These are phyloP conservation scores for Danio aesculapii DNA, from an alignment of 2,797 vertebrate genomes.

Conservation along the genomic window DNA sequence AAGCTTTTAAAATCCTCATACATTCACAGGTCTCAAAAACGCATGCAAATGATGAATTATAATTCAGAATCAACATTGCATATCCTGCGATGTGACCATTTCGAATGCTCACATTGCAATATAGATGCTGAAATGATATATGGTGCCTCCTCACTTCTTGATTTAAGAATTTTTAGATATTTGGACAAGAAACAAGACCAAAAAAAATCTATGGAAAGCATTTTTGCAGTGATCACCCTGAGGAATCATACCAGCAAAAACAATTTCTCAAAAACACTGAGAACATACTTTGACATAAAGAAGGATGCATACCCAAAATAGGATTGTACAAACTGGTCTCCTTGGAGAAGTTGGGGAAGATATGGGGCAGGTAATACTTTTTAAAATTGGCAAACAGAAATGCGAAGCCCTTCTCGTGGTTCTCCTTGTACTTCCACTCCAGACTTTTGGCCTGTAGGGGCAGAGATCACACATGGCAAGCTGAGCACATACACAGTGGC, in stretches of 20 bases:
- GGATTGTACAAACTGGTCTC: slow-evolving; percentile 96
- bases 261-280: background rate
- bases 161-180: too few relatives aligned
- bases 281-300: background rate
- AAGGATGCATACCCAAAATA: slow-evolving; percentile 86
- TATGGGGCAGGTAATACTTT: slow-evolving; percentile 98
- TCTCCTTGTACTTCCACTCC: slow-evolving; percentile 98
- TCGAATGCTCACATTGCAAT: too few relatives aligned
- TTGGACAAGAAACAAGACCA: too few relatives aligned
- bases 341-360: slow-evolving; percentile 97
- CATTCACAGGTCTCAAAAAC: too few relatives aligned
- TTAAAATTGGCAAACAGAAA: slow-evolving; percentile 98
- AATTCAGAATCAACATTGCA: too few relatives aligned
- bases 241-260: slow-evolving; percentile 45
- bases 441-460: slow-evolving; percentile 92
- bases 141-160: too few relatives aligned
- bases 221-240: background rate
- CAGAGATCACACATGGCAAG: slow-evolving; percentile 27
- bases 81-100: too few relatives aligned
- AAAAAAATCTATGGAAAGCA: too few relatives aligned
- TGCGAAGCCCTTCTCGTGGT: slow-evolving; percentile 97
- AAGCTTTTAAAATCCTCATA: too few relatives aligned
- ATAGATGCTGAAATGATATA: too few relatives aligned
- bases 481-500: slow-evolving; percentile 25
- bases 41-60: too few relatives aligned